Base-by-base conservation (phyloP, 2,888 invertebrate genomes). In the Diaprepes abbreviatus region DNA sequence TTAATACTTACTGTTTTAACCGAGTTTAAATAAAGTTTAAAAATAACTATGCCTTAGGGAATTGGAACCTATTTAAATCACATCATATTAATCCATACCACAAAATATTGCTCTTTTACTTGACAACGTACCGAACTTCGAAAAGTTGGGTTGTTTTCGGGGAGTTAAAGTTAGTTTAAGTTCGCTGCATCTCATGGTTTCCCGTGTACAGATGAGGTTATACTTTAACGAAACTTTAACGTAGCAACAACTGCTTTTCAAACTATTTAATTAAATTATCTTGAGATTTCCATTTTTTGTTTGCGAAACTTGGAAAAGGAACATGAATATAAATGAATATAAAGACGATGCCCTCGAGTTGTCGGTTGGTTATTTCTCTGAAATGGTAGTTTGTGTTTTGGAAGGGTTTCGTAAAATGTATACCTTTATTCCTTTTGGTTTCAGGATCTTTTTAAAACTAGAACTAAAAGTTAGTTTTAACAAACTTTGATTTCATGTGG, bases 291-390 rank as follows among this genome's bases (percentile, higher is more conserved):
- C 33, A 35, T 31, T 60, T 45, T 60, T 48, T 45, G 59, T 33
- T n/a, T 16, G 19, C 6, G 33, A 60, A 60, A 60, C 33, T 48
- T 48, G 21, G 21, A 60, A 48, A 28, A 12, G 52, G 31, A 66
- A 50, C 59, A 40, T 40, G 59, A 50, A 59, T 58, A 19, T 66
- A 66, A 59, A 45, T 66, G 66, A 52, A 66, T 66, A 66, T 58
- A 65, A 66, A 66, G 66, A 66, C 33, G 58, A 40, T 66, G 66
- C 66, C 66, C 66, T 36, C 59, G 38, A 59, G 66, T 52, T 50
- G 59, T 40, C 45, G n/a, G 52, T 31, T 58, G 36, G 66, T 59
- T 66, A 66, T 66, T 66, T 66, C 38, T 31, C 33, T 14, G 31
- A 58, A 36, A 66, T 59, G 50, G 28, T 50, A 66, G 66, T 66